A percentile compares a stretch with the other conserved stretches of the same genome.
phyloP scores from a whole-genome alignment of 2,888 invertebrate genomes.

The Drosophila barbarae region DNA sequence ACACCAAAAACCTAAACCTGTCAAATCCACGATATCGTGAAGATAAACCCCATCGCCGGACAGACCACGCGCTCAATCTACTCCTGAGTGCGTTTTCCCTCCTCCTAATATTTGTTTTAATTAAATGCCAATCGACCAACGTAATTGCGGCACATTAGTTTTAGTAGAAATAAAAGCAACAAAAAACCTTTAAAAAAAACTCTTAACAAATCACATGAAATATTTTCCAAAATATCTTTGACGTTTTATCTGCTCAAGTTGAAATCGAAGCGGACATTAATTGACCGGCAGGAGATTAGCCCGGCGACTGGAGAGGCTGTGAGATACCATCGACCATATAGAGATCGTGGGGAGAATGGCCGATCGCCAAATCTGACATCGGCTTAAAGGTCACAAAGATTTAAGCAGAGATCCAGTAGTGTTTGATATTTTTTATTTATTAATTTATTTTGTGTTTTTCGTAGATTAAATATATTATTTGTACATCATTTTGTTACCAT shows the following conservation, averaged over 20 bases:
- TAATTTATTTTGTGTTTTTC: background rate
- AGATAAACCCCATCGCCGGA: conserved; percentile 52
- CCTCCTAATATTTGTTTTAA: conserved; percentile 63
- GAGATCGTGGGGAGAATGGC: conserved; percentile 29
- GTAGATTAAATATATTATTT: background rate
- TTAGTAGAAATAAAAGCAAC: conserved; percentile 4
- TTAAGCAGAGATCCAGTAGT: background rate
- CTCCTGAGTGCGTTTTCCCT: conserved; percentile 20
- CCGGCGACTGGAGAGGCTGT: conserved; percentile 30
- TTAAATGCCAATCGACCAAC: conserved; percentile 67
- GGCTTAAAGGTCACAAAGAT: conserved; percentile 25
- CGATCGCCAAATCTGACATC: conserved; percentile 19
- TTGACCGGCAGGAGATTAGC: conserved; percentile 59
- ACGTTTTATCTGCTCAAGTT: conserved; percentile 61
- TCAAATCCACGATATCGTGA: conserved; percentile 62
- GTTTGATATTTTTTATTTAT: background rate
- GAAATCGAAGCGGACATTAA: conserved; percentile 68
- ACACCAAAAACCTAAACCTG: conserved; percentile 65
- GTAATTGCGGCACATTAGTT: conserved; percentile 67
- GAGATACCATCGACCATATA: conserved; percentile 22
- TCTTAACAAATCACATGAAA: conserved; percentile 32
- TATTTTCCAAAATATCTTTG: conserved; percentile 48
- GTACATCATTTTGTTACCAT: too few species aligned
- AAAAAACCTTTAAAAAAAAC: conserved; percentile 4
- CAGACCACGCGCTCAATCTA: conserved; percentile 9